phyloP scores from a whole-genome alignment of 2,113 vertebrate genomes.

The Amphiprion percula region DNA sequence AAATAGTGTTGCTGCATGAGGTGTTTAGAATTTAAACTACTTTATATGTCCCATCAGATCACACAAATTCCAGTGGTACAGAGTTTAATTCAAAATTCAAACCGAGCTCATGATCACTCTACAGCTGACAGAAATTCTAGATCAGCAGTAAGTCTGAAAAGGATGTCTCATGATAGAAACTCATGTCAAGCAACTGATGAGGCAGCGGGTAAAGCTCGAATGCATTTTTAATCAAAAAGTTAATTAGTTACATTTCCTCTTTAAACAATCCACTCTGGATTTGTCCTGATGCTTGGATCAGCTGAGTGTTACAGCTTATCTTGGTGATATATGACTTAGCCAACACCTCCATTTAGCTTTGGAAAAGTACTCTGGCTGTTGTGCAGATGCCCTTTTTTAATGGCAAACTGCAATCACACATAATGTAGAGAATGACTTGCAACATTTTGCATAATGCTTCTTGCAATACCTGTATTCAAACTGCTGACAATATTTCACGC shows the following conservation, averaged over 20 bases:
- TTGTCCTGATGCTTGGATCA: too few relatives aligned
- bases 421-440: background rate
- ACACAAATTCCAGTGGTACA: background rate
- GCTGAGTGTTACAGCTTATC: too few relatives aligned
- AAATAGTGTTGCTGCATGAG: too few relatives aligned
- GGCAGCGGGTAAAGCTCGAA: background rate
- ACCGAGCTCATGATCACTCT: background rate
- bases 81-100: conserved; percentile 3
- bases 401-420: conserved; percentile 8
- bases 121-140: too few relatives aligned
- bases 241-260: too few relatives aligned
- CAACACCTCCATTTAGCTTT: background rate
- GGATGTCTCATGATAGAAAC: too few relatives aligned
- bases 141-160: too few relatives aligned
- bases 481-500: conserved; percentile 4
- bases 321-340: background rate
- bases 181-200: conserved; percentile 1
- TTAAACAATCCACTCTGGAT: too few relatives aligned
- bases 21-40: too few relatives aligned
- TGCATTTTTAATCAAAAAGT: too few relatives aligned
- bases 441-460: background rate
- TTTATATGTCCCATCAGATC: background rate
- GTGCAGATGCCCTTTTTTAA: background rate
- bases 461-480: background rate
- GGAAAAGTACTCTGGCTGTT: background rate